Evolutionary conservation across 2,113 vertebrate genomes (phyloP).

Genomic region (pig (Sus scrofa)): T2T-Sscrofa CM000814.6:50939001-50939500

Average conservation of each 20-base stretch:
- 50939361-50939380: constrained; percentile 96
- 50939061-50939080: constrained; percentile 84
- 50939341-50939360: constrained; percentile 90
- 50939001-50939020: constrained; percentile 86
- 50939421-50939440: constrained; percentile 86
- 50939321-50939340: background rate
- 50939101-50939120: constrained; percentile 95
- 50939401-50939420: constrained; percentile 88
- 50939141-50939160: background rate
- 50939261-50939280: background rate
- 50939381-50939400: constrained; percentile 95
- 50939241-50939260: background rate
- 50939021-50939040: constrained; percentile 89
- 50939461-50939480: constrained; percentile 95
- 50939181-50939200: constrained; percentile 39
- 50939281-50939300: accelerated
- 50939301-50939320: accelerated
- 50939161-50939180: background rate
- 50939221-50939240: background rate
- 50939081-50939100: constrained; percentile 86
- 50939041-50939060: constrained; percentile 91
- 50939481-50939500: constrained; percentile 80
- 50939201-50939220: constrained; percentile 5
- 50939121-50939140: constrained; percentile 83
- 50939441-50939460: constrained; percentile 94